A percentile compares a stretch with the other conserved stretches of the same genome.
These are phyloP conservation scores for Xyrichtys novacula DNA, from an alignment of 2,797 vertebrate genomes.

Conservation along the genomic window DNA sequence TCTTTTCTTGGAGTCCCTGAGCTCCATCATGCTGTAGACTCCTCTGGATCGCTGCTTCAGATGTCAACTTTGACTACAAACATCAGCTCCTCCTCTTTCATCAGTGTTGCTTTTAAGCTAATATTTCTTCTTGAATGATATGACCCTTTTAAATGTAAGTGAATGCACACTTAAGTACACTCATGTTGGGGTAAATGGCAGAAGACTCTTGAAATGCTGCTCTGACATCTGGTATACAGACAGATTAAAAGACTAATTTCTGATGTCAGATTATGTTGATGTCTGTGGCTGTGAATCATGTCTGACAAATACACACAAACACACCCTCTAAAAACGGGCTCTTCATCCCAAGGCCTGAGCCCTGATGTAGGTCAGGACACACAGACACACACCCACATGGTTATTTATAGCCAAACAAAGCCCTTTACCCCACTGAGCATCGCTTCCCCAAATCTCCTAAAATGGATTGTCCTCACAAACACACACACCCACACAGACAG, in stretches of 20 bases:
- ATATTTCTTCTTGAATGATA: no score
- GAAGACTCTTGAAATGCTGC: not conserved
- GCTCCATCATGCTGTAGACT: no score
- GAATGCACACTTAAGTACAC: not conserved
- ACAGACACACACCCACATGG: constrained; percentile 41
- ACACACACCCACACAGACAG: constrained; percentile 1
- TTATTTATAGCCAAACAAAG: constrained; percentile 83
- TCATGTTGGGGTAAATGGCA: not conserved
- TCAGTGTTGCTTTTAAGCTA: no score
- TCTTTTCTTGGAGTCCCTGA: no score
- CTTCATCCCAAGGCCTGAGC: constrained; percentile 51
- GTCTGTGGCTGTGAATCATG: not conserved
- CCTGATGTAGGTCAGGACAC: constrained; percentile 72
- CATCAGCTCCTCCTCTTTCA: no score
- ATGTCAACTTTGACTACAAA: no score
- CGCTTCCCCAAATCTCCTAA: constrained; percentile 64
- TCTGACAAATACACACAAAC: constrained; percentile 10
- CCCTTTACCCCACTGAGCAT: constrained; percentile 72
- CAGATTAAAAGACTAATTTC: constrained; percentile 35
- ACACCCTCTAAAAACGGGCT: constrained; percentile 25
- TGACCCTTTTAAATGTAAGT: no score
- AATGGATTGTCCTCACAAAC: constrained; percentile 31
- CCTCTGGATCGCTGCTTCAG: no score
- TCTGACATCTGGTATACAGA: constrained; percentile 31
- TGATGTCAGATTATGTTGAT: constrained; percentile 39